Percentiles rank a stretch among this genome's conserved stretches.
Evolutionary conservation across 2,797 vertebrate species (phyloP).

Genomic region (Xenentodon cancila): DNA sequence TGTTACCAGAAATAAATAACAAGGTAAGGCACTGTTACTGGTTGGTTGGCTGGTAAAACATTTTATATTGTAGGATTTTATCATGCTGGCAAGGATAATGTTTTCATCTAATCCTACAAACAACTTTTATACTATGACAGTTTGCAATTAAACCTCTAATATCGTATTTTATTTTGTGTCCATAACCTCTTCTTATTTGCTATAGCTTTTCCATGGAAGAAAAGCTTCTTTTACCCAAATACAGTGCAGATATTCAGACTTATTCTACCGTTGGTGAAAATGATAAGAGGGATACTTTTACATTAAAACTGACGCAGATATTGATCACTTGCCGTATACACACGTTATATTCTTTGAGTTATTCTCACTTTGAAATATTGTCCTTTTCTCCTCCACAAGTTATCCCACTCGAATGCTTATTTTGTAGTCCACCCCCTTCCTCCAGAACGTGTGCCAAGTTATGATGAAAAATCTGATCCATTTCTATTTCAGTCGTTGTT

Average conservation of each 20-base stretch:
- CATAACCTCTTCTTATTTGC: not conserved
- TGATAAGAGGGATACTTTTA: too few species aligned
- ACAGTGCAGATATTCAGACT: conserved; percentile 36
- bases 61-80: not conserved
- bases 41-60: not conserved
- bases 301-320: not conserved
- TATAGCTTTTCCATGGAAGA: too few species aligned
- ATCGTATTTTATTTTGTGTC: not conserved
- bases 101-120: too few species aligned
- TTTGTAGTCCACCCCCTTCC: conserved; percentile 19
- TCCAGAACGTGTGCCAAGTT: conserved; percentile 50
- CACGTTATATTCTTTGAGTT: not conserved
- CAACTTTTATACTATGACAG: too few species aligned
- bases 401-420: conserved; percentile 27
- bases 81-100: too few species aligned
- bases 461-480: conserved; percentile 71
- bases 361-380: conserved; percentile 15
- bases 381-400: conserved; percentile 13
- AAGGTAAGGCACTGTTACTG: conserved; percentile 74
- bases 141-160: not conserved
- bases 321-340: too few species aligned
- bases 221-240: conserved; percentile 24
- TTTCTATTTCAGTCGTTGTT: conserved; percentile 75
- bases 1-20: conserved; percentile 86
- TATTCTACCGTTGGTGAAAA: conserved; percentile 7